Evolutionary conservation across 2,797 vertebrate genomes (phyloP), one percentile per base, ranked within the genome.

Genomic region (Poliocrania exsul): DNA sequence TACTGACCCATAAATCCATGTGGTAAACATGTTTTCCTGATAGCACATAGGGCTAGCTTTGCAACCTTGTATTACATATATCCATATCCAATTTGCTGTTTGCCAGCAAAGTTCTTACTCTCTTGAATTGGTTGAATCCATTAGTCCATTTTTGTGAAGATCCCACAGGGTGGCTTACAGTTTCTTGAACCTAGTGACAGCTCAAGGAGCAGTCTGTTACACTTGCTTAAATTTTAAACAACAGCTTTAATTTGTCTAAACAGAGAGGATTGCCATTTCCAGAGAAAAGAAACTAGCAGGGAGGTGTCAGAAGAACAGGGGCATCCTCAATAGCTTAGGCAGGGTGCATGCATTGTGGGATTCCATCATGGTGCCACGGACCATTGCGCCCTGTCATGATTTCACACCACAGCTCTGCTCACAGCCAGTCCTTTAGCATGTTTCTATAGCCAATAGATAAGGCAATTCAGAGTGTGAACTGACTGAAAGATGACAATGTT

Each of bases 301-400:
- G 33, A 35, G 20, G 21, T 65, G 50, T 38, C 54, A 74, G 80
- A 65, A 54, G 33, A 62, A 14, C 23, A 20, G 4, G n/a, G 37
- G 1, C 16, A 24, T 8, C 33, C 37, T 67, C 29, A 37, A 44
- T 31, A n/a, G 37, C 75, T 50, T 14, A 42, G 47, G 26, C 58
- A 80, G 25, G 9, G 12, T 31, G 21, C 2, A 6, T 13, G 3
- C 15, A 3, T 7, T 9, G 51, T 81, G 37, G 7, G 11, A 46
- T 85, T 66, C 54, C 28, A 54, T 31, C 5, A 1, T 8, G 5
- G 11, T 60, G 18, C 35, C 1, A 0, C 47, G n/a, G 6, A 61
- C 24, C 3, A 0, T 24, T 85, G 26, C 0, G 0, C 9, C 40
- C 37, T 71, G 46, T 5, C 23, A 6, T 7, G 35, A 23, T 38